Evolutionary conservation across 2,113 vertebrate genomes (phyloP).

Genomic region (Corvus cornix): DNA sequence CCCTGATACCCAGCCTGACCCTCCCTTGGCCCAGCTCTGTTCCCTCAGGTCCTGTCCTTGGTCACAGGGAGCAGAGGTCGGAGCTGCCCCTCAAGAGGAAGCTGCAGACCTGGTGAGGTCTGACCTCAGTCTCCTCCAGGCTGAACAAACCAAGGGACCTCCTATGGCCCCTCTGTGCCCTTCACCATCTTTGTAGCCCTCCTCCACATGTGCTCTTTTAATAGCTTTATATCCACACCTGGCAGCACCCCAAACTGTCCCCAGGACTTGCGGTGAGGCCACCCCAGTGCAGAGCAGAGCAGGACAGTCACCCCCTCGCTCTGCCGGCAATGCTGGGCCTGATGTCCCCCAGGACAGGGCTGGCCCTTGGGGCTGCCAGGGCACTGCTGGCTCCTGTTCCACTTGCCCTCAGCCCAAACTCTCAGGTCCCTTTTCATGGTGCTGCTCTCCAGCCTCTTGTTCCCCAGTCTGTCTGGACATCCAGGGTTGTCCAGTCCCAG

Average conservation of each 20-base stretch:
- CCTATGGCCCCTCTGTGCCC: neutral
- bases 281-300: neutral
- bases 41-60: neutral
- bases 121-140: neutral
- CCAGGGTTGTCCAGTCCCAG: neutral
- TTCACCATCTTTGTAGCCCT: neutral
- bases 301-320: neutral
- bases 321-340: accelerated
- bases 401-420: neutral
- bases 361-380: neutral
- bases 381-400: neutral
- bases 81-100: neutral
- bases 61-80: neutral
- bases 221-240: neutral
- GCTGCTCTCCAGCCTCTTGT: neutral
- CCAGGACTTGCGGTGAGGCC: neutral
- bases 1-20: neutral
- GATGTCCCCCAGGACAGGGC: neutral
- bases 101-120: neutral
- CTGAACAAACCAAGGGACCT: neutral
- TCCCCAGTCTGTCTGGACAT: neutral
- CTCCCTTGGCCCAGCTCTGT: neutral
- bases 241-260: neutral
- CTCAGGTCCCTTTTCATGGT: neutral
- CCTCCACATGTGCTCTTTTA: neutral